phyloP scores from a whole-genome alignment of 2,113 vertebrate species.

The Falcunculus frontatus region DNA sequence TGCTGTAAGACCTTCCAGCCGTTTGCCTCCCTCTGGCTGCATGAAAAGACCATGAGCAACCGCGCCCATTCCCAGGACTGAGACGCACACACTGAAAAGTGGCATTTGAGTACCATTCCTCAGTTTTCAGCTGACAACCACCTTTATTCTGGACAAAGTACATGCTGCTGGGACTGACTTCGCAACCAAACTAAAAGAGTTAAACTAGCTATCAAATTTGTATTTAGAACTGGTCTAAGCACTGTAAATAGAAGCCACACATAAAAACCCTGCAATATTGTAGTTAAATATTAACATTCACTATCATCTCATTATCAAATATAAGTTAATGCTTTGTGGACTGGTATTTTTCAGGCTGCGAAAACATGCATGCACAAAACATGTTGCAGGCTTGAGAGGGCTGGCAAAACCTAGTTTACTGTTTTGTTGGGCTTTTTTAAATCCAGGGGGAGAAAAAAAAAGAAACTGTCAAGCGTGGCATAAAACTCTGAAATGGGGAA shows the following conservation, averaged over 20 bases:
- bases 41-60: neutral
- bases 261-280: neutral
- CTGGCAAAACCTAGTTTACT: neutral
- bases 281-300: constrained; percentile 20
- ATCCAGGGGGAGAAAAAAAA: neutral
- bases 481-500: neutral
- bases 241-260: neutral
- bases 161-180: accelerated
- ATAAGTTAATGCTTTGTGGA: neutral
- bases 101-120: neutral
- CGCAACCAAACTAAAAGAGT: accelerated
- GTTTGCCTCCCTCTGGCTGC: neutral
- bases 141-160: neutral
- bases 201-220: neutral
- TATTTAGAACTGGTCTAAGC: neutral
- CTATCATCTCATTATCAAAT: neutral
- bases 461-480: neutral
- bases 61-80: accelerated
- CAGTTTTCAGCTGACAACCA: neutral
- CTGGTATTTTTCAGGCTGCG: neutral
- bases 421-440: neutral
- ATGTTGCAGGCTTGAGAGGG: neutral
- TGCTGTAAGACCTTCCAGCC: neutral
- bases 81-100: neutral
- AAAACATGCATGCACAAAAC: neutral